These are phyloP conservation scores for Ptiloglossa arizonensis DNA, from an alignment of 1,140 invertebrate genomes.

Conservation along the genomic window DNA sequence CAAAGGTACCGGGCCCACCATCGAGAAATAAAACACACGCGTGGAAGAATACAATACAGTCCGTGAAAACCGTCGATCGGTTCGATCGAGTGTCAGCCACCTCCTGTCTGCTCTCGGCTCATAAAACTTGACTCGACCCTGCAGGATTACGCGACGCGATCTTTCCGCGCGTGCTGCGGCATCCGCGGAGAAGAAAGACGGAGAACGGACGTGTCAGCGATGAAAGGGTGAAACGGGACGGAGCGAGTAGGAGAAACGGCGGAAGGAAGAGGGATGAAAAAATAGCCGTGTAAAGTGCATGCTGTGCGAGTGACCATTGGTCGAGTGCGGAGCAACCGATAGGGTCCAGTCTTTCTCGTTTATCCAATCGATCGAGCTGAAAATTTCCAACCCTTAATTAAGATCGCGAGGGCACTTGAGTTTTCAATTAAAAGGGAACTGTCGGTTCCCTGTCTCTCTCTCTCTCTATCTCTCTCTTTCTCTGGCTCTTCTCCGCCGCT, in stretches of 20 bases:
- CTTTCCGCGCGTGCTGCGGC: too few species aligned
- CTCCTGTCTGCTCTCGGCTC: too few species aligned
- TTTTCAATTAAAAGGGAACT: slow-evolving; percentile 77
- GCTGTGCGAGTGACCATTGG: slow-evolving; percentile 57
- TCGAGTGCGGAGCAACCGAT: slow-evolving; percentile 56
- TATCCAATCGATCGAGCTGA: slow-evolving; percentile 75
- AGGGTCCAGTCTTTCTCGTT: slow-evolving; percentile 65
- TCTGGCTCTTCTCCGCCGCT: neutral
- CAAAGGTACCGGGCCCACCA: too few species aligned
- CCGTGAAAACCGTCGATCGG: too few species aligned
- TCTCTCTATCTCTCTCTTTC: slow-evolving; percentile 11
- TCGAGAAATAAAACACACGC: too few species aligned
- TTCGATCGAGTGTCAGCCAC: neutral
- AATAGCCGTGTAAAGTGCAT: slow-evolving; percentile 66
- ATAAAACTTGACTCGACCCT: slow-evolving; percentile 29
- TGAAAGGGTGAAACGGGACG: neutral
- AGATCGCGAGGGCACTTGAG: slow-evolving; percentile 76
- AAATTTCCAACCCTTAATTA: slow-evolving; percentile 77
- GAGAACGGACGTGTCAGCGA: neutral
- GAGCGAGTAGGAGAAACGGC: neutral
- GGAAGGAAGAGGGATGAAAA: slow-evolving; percentile 13
- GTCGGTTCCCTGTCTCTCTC: slow-evolving; percentile 24
- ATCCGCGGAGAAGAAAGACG: neutral
- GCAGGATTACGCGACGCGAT: neutral
- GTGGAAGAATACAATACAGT: too few species aligned